Base-by-base conservation (phyloP, 2,888 invertebrate genomes). In the Toxonevra muliebris region DNA sequence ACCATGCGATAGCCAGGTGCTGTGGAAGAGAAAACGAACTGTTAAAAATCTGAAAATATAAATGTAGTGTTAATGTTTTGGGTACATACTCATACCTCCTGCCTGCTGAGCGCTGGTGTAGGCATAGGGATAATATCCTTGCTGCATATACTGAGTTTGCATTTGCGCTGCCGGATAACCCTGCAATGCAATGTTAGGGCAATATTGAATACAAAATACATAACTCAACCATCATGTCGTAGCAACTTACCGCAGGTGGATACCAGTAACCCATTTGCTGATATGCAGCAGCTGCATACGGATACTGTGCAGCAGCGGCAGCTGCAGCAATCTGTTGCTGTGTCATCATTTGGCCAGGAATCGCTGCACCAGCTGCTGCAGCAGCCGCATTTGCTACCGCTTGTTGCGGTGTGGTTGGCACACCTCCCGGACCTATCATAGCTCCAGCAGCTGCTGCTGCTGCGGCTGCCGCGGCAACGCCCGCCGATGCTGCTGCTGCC, bases 261-360 rank as follows among this genome's bases (percentile, higher is more conserved):
- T 96, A 96, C 95, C 96, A 96, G 85, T 96, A 96, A 74, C 93
- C 90, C 93, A 94, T 93, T 82, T 94, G 93, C 75, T 94, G 94
- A 82, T 95, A 95, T 68, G 84, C 76, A 41, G 73, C 78, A 70
- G 82, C 75, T 58, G 92, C 91, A 84, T 95, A 96, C 1, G 94
- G 92, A 84, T 95, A 95, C 80, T 94, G 94, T 75, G 89, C 88
- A 75, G 89, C 88, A 60, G 74, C 73, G 52, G 79, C 74, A 15
- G 80, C 80, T 13, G 80, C 80, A 52, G 80, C 79, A 57, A 79
- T 70, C 68, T 80, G 80, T 78, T 91, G 92, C 74, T 90, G 89
- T 74, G 88, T 87, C 75, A 87, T 87, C 83, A 87, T 85, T 77
- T 83, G 85, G 65, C 86, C 86, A 53, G 83, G 84, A 77, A 81